phyloP scores from a whole-genome alignment of 2,797 vertebrate species.

The Pangasius krempfi region DNA sequence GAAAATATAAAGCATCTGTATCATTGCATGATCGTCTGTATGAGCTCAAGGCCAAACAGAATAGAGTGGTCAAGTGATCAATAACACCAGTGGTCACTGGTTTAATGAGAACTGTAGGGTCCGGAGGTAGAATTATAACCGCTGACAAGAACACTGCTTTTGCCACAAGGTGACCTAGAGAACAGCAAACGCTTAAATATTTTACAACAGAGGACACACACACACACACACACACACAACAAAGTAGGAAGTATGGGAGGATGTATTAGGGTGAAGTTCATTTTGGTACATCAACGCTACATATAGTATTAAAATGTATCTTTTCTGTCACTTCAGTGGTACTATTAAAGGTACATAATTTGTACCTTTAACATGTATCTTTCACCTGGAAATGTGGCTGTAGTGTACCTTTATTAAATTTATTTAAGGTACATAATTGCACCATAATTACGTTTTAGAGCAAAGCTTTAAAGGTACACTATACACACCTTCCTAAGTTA shows the following conservation, averaged over 20 bases:
- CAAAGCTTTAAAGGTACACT: neutral
- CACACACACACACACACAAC: conserved; percentile 19
- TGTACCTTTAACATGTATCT: neutral
- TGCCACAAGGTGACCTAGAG: conserved; percentile 69
- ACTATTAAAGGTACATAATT: neutral
- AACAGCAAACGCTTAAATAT: conserved; percentile 21
- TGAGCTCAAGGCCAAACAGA: conserved; percentile 58
- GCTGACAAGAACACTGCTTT: conserved; percentile 49
- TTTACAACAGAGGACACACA: conserved; percentile 15
- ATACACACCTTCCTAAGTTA: neutral
- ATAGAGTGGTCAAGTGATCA: conserved; percentile 62
- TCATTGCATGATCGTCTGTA: neutral
- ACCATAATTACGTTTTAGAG: neutral
- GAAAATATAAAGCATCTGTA: conserved; percentile 22
- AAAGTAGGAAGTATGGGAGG: neutral
- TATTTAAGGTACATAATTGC: neutral
- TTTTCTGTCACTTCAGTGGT: neutral
- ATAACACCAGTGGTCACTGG: conserved; percentile 58
- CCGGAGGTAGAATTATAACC: conserved; percentile 66
- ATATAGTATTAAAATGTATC: too few species aligned
- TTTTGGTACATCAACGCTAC: neutral
- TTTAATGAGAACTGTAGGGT: conserved; percentile 63
- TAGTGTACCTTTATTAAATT: neutral
- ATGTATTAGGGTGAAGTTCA: neutral
- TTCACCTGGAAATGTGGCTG: neutral